phyloP scores from a whole-genome alignment of 2,888 invertebrate genomes.

The Lamellibrachia satsuma region DNA sequence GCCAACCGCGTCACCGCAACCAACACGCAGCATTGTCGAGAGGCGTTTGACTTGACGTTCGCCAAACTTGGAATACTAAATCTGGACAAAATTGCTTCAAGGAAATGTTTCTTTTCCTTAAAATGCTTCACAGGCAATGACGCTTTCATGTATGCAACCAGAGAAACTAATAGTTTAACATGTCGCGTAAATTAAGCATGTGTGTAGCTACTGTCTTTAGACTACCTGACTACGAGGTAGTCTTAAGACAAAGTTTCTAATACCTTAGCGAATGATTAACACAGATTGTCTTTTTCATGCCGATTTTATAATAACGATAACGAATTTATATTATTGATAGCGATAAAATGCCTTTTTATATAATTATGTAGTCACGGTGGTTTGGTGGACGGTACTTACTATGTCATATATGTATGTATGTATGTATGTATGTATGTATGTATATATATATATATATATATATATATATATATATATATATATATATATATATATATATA shows the following conservation, averaged over 20 bases:
- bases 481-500: neutral
- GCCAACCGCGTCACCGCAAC: neutral
- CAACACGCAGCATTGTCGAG: neutral
- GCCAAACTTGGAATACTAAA: neutral
- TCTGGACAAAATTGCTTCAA: neutral
- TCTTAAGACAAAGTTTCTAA: neutral
- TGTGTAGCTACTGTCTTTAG: neutral
- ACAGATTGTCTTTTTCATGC: slow-evolving; percentile 3
- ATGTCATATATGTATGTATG: too few species aligned
- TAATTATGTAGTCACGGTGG: neutral
- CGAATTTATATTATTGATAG: neutral
- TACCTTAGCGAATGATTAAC: neutral
- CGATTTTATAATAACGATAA: slow-evolving; percentile 1
- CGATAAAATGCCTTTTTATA: neutral
- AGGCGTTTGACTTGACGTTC: neutral
- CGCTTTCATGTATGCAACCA: neutral
- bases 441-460: too few species aligned
- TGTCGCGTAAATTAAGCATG: neutral
- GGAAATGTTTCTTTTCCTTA: neutral
- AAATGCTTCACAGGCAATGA: neutral
- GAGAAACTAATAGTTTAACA: neutral
- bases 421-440: too few species aligned
- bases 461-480: neutral
- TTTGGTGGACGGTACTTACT: neutral
- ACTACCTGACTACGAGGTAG: neutral